Percentiles rank a stretch among this genome's conserved stretches.
These are phyloP conservation scores for Adrianichthys oophorus DNA, from an alignment of 2,797 vertebrate species.

Conservation along the genomic window DNA sequence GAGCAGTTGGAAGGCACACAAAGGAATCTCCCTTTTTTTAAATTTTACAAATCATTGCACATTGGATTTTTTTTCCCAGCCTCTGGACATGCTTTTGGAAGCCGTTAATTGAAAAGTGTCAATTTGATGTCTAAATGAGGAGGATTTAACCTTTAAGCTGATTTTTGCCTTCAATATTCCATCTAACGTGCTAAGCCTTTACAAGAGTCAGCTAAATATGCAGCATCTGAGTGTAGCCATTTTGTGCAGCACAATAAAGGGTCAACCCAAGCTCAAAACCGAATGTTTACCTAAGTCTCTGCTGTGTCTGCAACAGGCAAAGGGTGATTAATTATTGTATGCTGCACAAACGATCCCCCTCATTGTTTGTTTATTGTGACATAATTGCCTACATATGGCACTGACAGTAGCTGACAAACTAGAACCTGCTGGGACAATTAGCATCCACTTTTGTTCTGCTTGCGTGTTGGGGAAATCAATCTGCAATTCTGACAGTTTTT, in stretches of 20 bases:
- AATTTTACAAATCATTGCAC: too few relatives aligned
- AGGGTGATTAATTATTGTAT: conserved; percentile 47
- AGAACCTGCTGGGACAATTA: conserved; percentile 51
- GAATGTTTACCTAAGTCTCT: conserved; percentile 11
- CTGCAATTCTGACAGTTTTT: conserved; percentile 4
- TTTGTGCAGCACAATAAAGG: conserved; percentile 13
- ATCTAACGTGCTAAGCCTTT: conserved; percentile 29
- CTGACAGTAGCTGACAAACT: conserved; percentile 46
- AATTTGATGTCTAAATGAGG: too few relatives aligned
- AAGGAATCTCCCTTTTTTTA: too few relatives aligned
- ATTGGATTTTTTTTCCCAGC: too few relatives aligned
- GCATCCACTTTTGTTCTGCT: conserved; percentile 30
- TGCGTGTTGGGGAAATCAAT: conserved; percentile 14
- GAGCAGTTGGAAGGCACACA: too few relatives aligned
- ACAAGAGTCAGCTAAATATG: conserved; percentile 14
- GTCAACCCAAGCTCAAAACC: conserved; percentile 19
- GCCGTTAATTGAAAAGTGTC: too few relatives aligned
- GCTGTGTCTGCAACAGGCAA: conserved; percentile 27
- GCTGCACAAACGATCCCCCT: conserved; percentile 44
- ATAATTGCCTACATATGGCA: conserved; percentile 58
- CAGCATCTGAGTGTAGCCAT: conserved; percentile 15
- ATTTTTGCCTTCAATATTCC: conserved; percentile 42
- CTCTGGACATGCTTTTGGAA: too few relatives aligned
- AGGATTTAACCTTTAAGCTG: conserved; percentile 22
- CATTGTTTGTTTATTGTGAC: conserved; percentile 56